Base-by-base conservation (phyloP, 2,888 invertebrate genomes). In the Lutraria lutraria region DNA sequence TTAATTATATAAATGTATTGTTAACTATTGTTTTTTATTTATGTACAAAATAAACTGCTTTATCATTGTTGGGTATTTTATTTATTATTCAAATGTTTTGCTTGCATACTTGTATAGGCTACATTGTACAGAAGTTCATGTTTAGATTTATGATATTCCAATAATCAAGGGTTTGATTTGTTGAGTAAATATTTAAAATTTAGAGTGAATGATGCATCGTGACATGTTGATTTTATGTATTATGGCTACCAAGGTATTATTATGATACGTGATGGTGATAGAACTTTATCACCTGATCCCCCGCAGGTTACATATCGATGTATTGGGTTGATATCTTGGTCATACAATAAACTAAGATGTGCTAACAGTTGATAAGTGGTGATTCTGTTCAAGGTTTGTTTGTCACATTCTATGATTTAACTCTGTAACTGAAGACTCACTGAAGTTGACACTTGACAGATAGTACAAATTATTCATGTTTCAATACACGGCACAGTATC, bases 201-300 rank as follows among this genome's bases (percentile, higher is more conserved):
- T 52, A 52, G 16, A 34, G 79, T 85, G 86, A 86, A 76, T 85
- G 68, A 25, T 82, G 85, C 60, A 63, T 88, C 87, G 85, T 90
- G 89, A 89, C 87, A 87, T 87, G 90, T 90, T 87, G 85, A 90
- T 86, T 83, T 80, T 87, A 53, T 76, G 85, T 87, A 87, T 90
- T 90, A 60, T 90, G 87, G 88, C 86, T 82, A 90, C 90, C 16
- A 53, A 83, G 87, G 72, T 87, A 89, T 89, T 90, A 81, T 87
- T 81, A 19, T 83, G 83, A 79, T 60, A 19, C 52, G 6, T n/a
- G 63, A 68, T 68, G 63, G 63, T n/a, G 63, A 68, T 25, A 68
- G 63, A 68, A 68, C 63, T 68, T 25, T 68, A 68, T 68, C 2
- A 68, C 63, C 63, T 25, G 63, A 68, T 68, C 25, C 34, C 79